Conservation (phyloP, 2,113 vertebrate genomes). For the Gymnobelideus leadbeateri region DNA sequence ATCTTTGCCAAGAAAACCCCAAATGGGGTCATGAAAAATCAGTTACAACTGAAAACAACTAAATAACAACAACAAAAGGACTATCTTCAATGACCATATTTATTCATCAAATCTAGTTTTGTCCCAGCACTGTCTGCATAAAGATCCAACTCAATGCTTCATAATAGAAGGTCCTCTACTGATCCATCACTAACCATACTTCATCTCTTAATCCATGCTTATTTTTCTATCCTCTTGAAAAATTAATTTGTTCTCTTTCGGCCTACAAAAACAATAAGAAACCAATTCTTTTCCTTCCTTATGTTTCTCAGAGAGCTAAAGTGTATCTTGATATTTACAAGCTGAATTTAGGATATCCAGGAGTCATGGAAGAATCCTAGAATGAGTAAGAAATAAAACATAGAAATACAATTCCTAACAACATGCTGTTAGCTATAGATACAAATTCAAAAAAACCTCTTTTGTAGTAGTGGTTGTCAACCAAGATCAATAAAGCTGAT, state of each 20-base stretch:
- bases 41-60: too few relatives aligned
- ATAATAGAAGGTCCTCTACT: neutral
- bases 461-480: too few relatives aligned
- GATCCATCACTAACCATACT: neutral
- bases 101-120: neutral
- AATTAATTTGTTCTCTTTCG: neutral
- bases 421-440: too few relatives aligned
- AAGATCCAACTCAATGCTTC: conserved; percentile 14
- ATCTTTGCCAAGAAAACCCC: too few relatives aligned
- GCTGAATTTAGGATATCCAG: neutral
- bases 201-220: neutral
- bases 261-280: conserved; percentile 8
- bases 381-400: too few relatives aligned
- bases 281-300: neutral
- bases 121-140: neutral
- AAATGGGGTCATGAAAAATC: too few relatives aligned
- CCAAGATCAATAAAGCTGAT: too few relatives aligned
- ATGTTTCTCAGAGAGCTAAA: neutral
- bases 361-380: conserved; percentile 24
- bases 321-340: conserved; percentile 28
- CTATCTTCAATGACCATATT: too few relatives aligned
- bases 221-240: neutral
- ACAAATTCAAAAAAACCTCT: too few relatives aligned
- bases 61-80: too few relatives aligned
- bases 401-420: too few relatives aligned